phyloP scores from a whole-genome alignment of 2,888 invertebrate genomes.

The Clanis bilineata region DNA sequence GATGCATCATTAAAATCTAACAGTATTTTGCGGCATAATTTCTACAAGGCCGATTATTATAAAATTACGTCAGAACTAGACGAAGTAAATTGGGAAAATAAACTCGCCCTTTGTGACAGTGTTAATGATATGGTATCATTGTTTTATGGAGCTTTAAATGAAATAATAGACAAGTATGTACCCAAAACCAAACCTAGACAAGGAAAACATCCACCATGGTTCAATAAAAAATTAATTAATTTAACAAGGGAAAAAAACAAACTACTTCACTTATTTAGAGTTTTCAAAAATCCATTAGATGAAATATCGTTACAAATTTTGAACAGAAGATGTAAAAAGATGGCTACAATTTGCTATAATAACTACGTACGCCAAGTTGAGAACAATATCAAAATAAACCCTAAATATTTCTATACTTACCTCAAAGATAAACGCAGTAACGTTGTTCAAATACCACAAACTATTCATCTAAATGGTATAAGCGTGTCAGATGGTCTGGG shows the following conservation, averaged over 20 bases:
- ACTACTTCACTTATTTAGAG: no score
- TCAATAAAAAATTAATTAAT: neutral
- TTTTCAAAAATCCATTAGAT: neutral
- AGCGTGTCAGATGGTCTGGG: neutral
- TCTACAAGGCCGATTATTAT: neutral
- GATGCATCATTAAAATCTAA: neutral
- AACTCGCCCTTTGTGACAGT: neutral
- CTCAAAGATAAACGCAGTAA: neutral
- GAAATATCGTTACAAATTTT: neutral
- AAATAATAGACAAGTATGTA: neutral
- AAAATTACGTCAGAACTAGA: neutral
- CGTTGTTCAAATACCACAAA: neutral
- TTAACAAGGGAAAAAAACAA: neutral
- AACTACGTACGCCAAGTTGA: neutral
- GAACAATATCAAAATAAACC: neutral
- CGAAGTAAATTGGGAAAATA: neutral
- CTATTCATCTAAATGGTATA: neutral
- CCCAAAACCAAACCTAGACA: neutral
- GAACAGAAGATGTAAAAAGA: no score
- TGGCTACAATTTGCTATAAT: neutral
- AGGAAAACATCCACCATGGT: neutral
- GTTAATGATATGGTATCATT: neutral
- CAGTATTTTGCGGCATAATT: neutral
- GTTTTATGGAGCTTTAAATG: no score
- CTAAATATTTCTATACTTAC: no score